phyloP scores from a whole-genome alignment of 2,797 vertebrate species.

The Diceros bicornis region DNA sequence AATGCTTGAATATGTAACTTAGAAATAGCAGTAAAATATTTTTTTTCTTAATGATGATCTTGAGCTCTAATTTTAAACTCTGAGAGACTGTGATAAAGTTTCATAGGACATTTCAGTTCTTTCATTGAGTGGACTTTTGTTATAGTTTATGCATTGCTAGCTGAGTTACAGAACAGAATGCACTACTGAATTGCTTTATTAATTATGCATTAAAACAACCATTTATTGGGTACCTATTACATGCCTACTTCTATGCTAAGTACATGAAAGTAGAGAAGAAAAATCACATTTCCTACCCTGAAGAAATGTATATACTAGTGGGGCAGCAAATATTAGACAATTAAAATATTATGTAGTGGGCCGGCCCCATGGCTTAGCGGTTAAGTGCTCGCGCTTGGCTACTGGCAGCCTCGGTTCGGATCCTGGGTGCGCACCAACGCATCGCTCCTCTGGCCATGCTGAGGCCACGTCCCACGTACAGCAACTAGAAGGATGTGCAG shows the following conservation, averaged over 20 bases:
- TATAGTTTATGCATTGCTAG: background rate
- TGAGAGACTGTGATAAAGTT: conserved; percentile 3
- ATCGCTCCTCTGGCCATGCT: too few relatives aligned
- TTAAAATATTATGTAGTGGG: background rate
- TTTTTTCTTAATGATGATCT: conserved; percentile 47
- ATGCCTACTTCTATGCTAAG: background rate
- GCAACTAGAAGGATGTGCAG: too few relatives aligned
- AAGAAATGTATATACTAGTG: background rate
- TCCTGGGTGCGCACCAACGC: too few relatives aligned
- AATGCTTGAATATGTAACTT: conserved; percentile 11
- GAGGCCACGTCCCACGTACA: too few relatives aligned
- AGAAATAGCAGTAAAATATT: conserved; percentile 14
- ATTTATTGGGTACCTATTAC: conserved; percentile 17
- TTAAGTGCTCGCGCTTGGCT: too few relatives aligned
- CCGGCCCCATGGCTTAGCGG: too few relatives aligned
- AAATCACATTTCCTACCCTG: conserved; percentile 30
- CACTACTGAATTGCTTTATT: conserved; percentile 12
- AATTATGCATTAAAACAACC: conserved; percentile 46
- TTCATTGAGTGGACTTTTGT: background rate
- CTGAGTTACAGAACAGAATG: conserved; percentile 6
- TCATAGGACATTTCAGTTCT: background rate
- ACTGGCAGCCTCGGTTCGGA: too few relatives aligned
- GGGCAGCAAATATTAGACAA: conserved; percentile 28
- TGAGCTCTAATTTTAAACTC: conserved; percentile 36
- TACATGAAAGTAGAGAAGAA: conserved; percentile 38